Percentiles rank a stretch among this genome's conserved stretches.
Evolutionary conservation across 1,140 invertebrate genomes (phyloP).

Genomic region (Ylistrum balloti): DNA sequence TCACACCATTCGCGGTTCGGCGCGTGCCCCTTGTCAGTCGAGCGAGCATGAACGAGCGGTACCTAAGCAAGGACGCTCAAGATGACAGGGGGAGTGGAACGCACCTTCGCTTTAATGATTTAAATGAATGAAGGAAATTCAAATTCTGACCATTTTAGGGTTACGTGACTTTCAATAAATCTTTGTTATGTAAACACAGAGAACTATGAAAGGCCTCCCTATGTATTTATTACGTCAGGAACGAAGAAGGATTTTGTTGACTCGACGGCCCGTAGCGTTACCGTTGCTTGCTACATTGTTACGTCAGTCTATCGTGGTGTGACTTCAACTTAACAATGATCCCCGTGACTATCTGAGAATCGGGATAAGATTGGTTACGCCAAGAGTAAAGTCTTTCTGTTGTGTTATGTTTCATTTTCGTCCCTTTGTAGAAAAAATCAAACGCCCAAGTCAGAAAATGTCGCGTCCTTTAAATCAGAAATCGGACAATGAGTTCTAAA

Average conservation of each 20-base stretch:
- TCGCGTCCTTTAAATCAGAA: neutral
- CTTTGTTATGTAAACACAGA: constrained; percentile 60
- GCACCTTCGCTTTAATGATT: constrained; percentile 43
- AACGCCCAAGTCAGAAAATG: constrained; percentile 24
- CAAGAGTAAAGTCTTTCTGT: neutral
- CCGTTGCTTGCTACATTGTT: neutral
- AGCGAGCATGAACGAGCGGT: constrained; percentile 54
- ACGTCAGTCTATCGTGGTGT: neutral
- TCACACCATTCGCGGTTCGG: constrained; percentile 54
- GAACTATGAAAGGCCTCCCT: constrained; percentile 2
- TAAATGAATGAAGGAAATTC: constrained; percentile 53
- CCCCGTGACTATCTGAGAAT: neutral
- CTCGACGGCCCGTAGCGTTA: neutral
- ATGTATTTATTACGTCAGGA: constrained; percentile 52
- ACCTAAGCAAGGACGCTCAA: constrained; percentile 43
- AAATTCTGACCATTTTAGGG: constrained; percentile 54
- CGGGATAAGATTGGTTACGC: neutral
- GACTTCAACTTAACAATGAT: neutral
- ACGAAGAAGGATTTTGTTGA: constrained; percentile 23
- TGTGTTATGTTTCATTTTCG: constrained; percentile 35
- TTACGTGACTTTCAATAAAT: constrained; percentile 54
- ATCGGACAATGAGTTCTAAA: neutral
- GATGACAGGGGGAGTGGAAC: constrained; percentile 21
- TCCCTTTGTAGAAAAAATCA: constrained; percentile 28
- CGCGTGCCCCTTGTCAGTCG: constrained; percentile 60